Conservation (phyloP, 2,888 invertebrate species). For the Clivina fossor region DNA sequence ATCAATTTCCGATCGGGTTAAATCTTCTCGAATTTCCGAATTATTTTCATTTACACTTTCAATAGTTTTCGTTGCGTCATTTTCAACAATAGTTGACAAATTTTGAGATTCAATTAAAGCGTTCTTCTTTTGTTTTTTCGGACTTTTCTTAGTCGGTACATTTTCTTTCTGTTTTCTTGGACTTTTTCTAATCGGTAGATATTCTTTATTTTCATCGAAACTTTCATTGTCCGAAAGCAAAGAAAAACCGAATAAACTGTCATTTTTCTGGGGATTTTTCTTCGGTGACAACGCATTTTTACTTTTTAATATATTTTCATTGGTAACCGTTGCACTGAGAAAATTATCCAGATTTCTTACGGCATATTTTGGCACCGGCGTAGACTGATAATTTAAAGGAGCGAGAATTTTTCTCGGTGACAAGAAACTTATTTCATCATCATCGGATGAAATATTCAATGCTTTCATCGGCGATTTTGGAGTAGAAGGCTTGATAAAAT, state of each 20-base stretch:
- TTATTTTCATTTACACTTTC: conserved; percentile 3
- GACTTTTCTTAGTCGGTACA: conserved; percentile 17
- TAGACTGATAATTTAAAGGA: conserved; percentile 10
- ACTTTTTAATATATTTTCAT: conserved; percentile 13
- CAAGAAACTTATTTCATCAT: conserved; percentile 2
- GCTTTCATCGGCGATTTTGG: not conserved
- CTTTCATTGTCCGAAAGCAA: conserved; percentile 15
- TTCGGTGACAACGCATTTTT: too few species aligned
- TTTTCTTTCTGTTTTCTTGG: conserved; percentile 17
- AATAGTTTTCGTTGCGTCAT: conserved; percentile 25
- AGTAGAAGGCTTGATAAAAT: conserved; percentile 1
- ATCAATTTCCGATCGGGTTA: not conserved
- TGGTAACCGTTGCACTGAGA: not conserved
- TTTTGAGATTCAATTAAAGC: conserved; percentile 31
- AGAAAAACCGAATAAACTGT: conserved; percentile 21
- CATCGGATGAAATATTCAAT: conserved; percentile 2
- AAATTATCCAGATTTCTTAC: too few species aligned
- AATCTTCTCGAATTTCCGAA: not conserved
- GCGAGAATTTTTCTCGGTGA: conserved; percentile 14
- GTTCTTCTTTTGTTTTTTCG: conserved; percentile 4
- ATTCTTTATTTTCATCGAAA: conserved; percentile 21
- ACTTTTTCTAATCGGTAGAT: conserved; percentile 28
- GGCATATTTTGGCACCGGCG: not conserved
- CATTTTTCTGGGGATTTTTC: too few species aligned
- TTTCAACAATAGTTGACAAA: too few species aligned